Evolutionary conservation across 2,797 vertebrate genomes (phyloP), one percentile per base, ranked within the genome.

Genomic region (Adrianichthys oophorus): DNA sequence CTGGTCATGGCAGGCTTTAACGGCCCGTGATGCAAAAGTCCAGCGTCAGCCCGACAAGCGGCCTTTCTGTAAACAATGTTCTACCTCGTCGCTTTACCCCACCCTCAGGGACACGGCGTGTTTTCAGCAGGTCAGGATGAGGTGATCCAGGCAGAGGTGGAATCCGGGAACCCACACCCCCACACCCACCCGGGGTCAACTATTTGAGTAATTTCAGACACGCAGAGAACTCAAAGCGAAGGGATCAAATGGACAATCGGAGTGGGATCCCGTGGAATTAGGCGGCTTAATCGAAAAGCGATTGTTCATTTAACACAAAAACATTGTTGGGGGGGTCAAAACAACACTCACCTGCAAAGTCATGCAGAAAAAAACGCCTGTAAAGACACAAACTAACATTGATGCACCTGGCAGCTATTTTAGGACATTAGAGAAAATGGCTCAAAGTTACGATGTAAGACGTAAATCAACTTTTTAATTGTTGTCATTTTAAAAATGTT

Each of bases 121-220:
- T 88, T 87, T 88, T 86, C 68, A 74, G 65, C 64, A 15, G 60
- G 75, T 37, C 59, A 69, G 65, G 80, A 75, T 62, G 79, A 79
- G 82, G 72, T 42, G 76, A 84, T 82, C 79, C 83, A 29, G 66
- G 71, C 72, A 52, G 65, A 70, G 58, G 72, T 78, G 60, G 73
- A 87, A 92, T 91, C 88, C 86, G 65, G 56, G 53, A 52, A 49
- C 52, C 48, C 76, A 55, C 7, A 26, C 29, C 29, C 29, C 29
- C 29, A 32, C 32, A 13, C 32, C 32, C 32, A 37, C 32, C 10
- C 32, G 79, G 80, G 85, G 87, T 87, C 86, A 92, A 91, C 73
- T 67, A 93, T 91, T 86, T 86, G 61, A 90, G 80, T 74, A 78
- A 94, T 92, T 90, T 85, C 82, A 91, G 85, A 87, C 83, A 93